These are phyloP conservation scores for Rissa tridactyla DNA, from an alignment of 2,113 vertebrate genomes.

Conservation along the genomic window DNA sequence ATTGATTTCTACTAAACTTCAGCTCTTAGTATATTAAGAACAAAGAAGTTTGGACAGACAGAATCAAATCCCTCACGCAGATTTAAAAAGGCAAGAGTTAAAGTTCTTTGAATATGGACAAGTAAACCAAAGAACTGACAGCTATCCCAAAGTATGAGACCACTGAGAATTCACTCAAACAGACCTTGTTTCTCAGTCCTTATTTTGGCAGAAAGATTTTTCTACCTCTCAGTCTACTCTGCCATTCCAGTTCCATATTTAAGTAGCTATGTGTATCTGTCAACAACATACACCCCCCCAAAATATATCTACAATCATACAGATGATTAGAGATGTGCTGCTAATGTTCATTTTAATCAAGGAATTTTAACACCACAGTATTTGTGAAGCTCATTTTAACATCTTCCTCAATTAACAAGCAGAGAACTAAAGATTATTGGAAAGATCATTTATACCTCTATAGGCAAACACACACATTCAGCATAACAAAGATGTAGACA, in stretches of 20 bases:
- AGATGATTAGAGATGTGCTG: not conserved
- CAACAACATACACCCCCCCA: not conserved
- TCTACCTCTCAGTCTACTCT: not conserved
- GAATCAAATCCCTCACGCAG: not conserved
- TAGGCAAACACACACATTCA: not conserved
- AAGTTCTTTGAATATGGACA: not conserved
- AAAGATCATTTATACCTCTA: not conserved
- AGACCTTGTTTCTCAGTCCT: not conserved
- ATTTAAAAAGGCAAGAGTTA: not conserved
- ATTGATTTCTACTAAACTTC: not conserved
- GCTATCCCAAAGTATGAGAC: not conserved
- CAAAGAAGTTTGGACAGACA: not conserved
- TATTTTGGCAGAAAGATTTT: not conserved
- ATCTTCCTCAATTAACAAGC: not conserved
- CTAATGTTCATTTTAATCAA: not conserved
- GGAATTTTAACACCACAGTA: not conserved
- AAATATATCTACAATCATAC: not conserved
- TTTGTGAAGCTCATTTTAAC: not conserved
- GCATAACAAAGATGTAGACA: not conserved
- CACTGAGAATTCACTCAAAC: not conserved
- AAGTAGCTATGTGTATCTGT: not conserved
- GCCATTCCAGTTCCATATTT: not conserved
- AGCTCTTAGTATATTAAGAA: not conserved
- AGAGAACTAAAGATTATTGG: not conserved
- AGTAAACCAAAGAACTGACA: not conserved